Conservation (phyloP, 2,888 invertebrate species). For the Tuberolachnus salignus region DNA sequence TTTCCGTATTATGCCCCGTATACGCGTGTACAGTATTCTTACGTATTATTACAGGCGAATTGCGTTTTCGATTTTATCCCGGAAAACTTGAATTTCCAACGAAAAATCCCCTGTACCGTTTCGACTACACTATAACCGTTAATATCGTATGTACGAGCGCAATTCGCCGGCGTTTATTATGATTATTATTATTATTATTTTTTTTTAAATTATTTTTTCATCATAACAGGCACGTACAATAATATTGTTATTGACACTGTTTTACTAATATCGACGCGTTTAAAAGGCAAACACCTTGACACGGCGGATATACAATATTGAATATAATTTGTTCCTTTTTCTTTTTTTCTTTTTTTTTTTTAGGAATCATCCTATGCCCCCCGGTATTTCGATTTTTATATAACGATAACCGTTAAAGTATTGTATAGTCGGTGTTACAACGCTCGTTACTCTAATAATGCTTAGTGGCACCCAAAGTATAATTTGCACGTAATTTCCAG, state of each 20-base stretch:
- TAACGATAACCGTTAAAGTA: not conserved
- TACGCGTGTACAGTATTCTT: no score
- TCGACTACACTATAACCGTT: no score
- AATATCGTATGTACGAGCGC: no score
- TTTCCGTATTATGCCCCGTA: not conserved
- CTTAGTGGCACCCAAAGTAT: not conserved
- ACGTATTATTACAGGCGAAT: not conserved
- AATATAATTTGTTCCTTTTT: no score
- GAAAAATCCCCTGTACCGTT: no score
- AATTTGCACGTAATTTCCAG: not conserved
- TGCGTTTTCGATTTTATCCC: not conserved
- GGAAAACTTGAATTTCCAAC: not conserved
- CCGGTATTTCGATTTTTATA: not conserved
- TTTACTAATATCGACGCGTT: not conserved
- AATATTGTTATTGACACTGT: not conserved
- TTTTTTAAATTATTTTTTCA: not conserved
- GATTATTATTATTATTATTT: not conserved
- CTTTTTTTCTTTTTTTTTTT: no score
- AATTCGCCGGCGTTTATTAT: no score
- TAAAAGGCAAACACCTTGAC: not conserved
- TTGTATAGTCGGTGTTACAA: not conserved
- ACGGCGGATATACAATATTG: not conserved
- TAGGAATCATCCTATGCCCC: not conserved
- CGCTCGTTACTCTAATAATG: not conserved
- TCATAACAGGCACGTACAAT: no score